A percentile compares a stretch with the other conserved stretches of the same genome.
Evolutionary conservation across 2,113 vertebrate genomes (phyloP).

Genomic region (Zosterops japonicus): DNA sequence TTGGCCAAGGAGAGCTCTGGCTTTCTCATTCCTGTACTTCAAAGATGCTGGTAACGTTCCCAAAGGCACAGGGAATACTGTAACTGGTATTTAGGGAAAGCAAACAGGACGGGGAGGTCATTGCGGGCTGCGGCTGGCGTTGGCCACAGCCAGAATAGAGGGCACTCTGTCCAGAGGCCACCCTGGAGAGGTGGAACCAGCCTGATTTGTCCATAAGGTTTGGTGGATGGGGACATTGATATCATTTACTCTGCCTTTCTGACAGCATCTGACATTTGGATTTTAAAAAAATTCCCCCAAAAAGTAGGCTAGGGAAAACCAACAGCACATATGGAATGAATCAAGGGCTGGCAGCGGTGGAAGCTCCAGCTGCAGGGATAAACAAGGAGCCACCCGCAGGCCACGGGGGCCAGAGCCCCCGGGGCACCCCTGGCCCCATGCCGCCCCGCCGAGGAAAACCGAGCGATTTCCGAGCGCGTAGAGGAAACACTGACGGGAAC

Average conservation of each 20-base stretch:
- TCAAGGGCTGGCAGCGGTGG: not conserved
- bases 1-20: constrained; percentile 8
- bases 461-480: not conserved
- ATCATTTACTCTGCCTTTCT: not conserved
- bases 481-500: constrained; percentile 36
- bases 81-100: constrained; percentile 19
- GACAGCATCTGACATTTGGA: not conserved
- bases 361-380: constrained; percentile 27
- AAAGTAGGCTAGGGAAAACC: not conserved
- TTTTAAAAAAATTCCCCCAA: not conserved
- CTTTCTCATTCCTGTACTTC: constrained; percentile 50
- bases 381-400: not conserved
- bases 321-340: not conserved
- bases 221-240: not conserved
- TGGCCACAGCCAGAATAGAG: not conserved
- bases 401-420: not conserved
- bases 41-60: not conserved
- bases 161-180: not conserved
- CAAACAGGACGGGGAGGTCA: constrained; percentile 10
- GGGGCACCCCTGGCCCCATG: not conserved
- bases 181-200: not conserved
- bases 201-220: not conserved
- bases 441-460: not conserved
- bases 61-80: constrained; percentile 18
- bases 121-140: not conserved